Evolutionary conservation across 2,888 invertebrate species (phyloP).

Genomic region (Sphecodes monilicornis): DNA sequence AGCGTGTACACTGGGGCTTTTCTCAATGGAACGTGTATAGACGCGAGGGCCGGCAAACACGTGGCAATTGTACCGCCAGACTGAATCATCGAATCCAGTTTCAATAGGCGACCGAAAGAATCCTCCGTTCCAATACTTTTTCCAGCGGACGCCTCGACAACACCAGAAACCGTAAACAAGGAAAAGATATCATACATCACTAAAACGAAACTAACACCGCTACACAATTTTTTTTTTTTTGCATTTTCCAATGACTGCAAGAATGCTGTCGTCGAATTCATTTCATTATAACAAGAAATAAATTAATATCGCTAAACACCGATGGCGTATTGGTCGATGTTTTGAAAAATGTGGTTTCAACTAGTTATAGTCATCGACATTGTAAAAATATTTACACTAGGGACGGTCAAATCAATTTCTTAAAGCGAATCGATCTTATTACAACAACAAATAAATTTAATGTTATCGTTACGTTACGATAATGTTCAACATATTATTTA

Average conservation of each 20-base stretch:
- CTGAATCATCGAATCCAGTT: neutral
- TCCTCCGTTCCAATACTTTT: neutral
- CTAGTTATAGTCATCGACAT: neutral
- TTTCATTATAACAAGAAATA: neutral
- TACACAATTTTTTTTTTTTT: too few relatives aligned
- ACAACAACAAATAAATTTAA: neutral
- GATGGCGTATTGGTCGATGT: too few relatives aligned
- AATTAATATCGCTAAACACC: neutral
- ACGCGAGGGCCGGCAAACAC: conserved; percentile 4
- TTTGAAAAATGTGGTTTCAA: too few relatives aligned
- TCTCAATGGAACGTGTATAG: conserved; percentile 6
- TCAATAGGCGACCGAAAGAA: neutral
- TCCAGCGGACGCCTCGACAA: neutral
- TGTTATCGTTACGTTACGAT: neutral
- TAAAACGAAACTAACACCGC: neutral
- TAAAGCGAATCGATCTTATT: neutral
- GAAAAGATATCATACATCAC: neutral
- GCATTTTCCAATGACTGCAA: neutral
- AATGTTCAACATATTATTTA: neutral
- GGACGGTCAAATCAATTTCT: too few relatives aligned
- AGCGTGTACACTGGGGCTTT: neutral
- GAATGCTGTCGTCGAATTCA: neutral
- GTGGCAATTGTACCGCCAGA: neutral
- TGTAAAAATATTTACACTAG: neutral
- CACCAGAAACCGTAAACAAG: neutral